These are phyloP conservation scores for Sinocyclocheilus grahami DNA, from an alignment of 2,113 vertebrate species.

Conservation along the genomic window DNA sequence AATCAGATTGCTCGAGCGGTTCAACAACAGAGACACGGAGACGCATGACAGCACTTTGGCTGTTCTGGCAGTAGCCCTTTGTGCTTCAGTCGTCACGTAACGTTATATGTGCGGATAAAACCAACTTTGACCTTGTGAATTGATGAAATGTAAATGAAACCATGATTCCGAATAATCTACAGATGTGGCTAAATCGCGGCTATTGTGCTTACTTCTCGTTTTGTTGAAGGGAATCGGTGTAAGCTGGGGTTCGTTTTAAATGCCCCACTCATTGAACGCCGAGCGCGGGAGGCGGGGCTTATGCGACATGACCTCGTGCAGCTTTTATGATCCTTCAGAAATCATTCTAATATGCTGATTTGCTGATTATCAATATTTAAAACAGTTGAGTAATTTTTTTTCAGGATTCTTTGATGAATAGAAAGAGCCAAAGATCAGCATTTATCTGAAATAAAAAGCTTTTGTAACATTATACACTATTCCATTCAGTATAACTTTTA, in stretches of 20 bases:
- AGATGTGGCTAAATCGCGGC: background rate
- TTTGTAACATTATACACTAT: no score
- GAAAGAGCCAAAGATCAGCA: no score
- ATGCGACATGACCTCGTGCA: slow-evolving; percentile 1
- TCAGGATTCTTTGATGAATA: no score
- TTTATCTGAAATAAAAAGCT: no score
- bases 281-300: slow-evolving; percentile 17
- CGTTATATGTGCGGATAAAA: background rate
- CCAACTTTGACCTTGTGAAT: slow-evolving; percentile 12
- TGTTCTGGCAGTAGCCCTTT: background rate
- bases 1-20: background rate
- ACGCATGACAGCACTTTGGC: background rate
- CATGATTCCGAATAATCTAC: background rate
- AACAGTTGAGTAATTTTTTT: no score
- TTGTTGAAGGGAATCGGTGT: background rate
- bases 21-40: background rate
- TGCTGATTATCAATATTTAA: no score
- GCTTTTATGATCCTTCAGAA: no score
- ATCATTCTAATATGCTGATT: no score
- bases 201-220: background rate
- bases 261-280: slow-evolving; percentile 43
- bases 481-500: no score
- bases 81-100: background rate
- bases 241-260: slow-evolving; percentile 44
- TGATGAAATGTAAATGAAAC: background rate